Evolutionary conservation across 1,140 invertebrate genomes (phyloP), one percentile per base, ranked within the genome.

Genomic region (Drosophila pachea): DNA sequence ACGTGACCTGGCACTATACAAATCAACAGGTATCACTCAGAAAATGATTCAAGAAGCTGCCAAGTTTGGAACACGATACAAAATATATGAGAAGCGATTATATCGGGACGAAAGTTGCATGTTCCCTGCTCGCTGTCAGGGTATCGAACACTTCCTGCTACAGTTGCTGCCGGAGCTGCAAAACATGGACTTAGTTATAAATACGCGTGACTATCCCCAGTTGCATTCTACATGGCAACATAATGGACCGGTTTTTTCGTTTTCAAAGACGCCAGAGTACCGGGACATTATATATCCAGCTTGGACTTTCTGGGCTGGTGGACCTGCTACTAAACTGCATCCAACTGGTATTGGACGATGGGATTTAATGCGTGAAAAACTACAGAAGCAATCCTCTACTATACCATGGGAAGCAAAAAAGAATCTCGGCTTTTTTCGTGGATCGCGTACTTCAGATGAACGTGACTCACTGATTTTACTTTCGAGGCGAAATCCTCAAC

Each of bases 281-380:
- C 92, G 92, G 89, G 98, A 99, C 88, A 98, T 99, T 63, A 96
- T 95, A 92, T 99, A 98, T 91, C 98, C 98, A 49, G 95, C 97
- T 0, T 99, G 98, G 98, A 94, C 95, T 33, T 99, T 99, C 90
- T 98, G 97, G 97, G 96, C 97, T 91, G 97, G 98, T 47, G 98
- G 98, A 2, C 98, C 98, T 43, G 97, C 97, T 4, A 98, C 99
- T 72, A 94, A 94, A 47, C 90, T 98, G 6, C 98, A 98, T 91
- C 97, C 98, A 0, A 94, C 92, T 55, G 98, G 98, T 38, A 92
- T 99, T 56, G 97, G 97, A 0, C 90, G 96, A 49, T 99, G 98
- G 98, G 97, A 98, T 90, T 78, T 94, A 68, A 94, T 95, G 81
- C 91, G 97, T 49, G 90, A 93, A 62, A 92, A 93, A 35, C 91